Percentiles rank a stretch among this genome's conserved stretches.
Conservation (phyloP, 2,888 invertebrate genomes). For the Sipunculus nudus region DNA sequence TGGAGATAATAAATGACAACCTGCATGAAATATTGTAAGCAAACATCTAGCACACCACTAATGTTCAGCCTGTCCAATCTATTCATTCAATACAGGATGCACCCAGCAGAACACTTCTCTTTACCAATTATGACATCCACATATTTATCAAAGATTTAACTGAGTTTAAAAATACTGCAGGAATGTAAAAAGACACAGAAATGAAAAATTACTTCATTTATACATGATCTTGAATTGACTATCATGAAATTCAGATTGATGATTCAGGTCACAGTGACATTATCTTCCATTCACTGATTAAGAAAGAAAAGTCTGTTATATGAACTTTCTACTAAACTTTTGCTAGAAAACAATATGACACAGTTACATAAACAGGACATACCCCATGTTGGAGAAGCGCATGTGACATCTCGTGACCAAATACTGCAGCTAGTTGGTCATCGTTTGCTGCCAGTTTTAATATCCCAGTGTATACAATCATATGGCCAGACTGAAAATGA, state of each 20-base stretch:
- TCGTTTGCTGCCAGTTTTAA: slow-evolving; percentile 67
- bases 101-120: too few species aligned
- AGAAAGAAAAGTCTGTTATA: not conserved
- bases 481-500: slow-evolving; percentile 70
- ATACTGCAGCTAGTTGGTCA: slow-evolving; percentile 71
- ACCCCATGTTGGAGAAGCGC: slow-evolving; percentile 71
- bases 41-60: too few species aligned
- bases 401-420: slow-evolving; percentile 74
- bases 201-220: not conserved
- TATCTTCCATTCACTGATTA: not conserved
- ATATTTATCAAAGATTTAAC: too few species aligned
- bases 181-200: not conserved
- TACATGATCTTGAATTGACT: not conserved
- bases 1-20: too few species aligned
- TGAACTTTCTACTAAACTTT: not conserved
- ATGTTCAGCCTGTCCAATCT: too few species aligned
- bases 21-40: too few species aligned
- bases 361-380: slow-evolving; percentile 39
- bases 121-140: too few species aligned
- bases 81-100: too few species aligned
- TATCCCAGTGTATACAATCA: slow-evolving; percentile 72
- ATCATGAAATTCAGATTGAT: too few species aligned
- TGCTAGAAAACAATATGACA: not conserved
- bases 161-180: too few species aligned
- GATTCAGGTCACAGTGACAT: not conserved